phyloP scores from a whole-genome alignment of 2,888 invertebrate species.

The Exocentrus adspersus region DNA sequence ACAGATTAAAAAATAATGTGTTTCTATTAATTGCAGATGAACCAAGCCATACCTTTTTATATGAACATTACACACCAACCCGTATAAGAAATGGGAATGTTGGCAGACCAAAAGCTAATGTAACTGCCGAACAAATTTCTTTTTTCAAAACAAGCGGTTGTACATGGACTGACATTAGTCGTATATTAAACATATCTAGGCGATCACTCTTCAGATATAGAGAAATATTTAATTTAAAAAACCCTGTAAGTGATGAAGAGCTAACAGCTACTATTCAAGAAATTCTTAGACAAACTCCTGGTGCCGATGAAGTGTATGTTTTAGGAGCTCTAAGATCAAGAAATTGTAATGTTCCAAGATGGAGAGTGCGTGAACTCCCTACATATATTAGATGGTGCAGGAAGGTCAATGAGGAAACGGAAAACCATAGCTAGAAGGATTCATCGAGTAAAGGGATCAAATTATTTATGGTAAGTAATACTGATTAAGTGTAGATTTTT shows the following conservation, averaged over 20 bases:
- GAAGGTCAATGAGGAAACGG: constrained; percentile 12
- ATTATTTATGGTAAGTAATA: constrained; percentile 23
- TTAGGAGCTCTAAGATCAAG: constrained; percentile 23
- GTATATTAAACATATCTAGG: constrained; percentile 22
- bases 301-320: constrained; percentile 30
- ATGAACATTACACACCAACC: too few species aligned
- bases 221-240: neutral
- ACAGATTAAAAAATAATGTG: too few species aligned
- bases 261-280: constrained; percentile 10
- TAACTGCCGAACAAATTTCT: too few species aligned
- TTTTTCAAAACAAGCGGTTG: too few species aligned
- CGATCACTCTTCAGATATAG: constrained; percentile 23
- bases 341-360: constrained; percentile 22
- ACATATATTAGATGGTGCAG: constrained; percentile 25
- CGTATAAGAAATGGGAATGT: too few species aligned
- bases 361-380: constrained; percentile 21
- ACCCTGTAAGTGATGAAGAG: constrained; percentile 20
- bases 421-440: constrained; percentile 20
- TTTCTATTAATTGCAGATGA: too few species aligned
- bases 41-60: too few species aligned
- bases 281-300: constrained; percentile 21
- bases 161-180: too few species aligned
- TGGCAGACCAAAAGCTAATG: too few species aligned
- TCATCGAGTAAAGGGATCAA: constrained; percentile 11
- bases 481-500: neutral